phyloP scores from a whole-genome alignment of 1,140 invertebrate genomes.

The Lepidurus couesii region DNA sequence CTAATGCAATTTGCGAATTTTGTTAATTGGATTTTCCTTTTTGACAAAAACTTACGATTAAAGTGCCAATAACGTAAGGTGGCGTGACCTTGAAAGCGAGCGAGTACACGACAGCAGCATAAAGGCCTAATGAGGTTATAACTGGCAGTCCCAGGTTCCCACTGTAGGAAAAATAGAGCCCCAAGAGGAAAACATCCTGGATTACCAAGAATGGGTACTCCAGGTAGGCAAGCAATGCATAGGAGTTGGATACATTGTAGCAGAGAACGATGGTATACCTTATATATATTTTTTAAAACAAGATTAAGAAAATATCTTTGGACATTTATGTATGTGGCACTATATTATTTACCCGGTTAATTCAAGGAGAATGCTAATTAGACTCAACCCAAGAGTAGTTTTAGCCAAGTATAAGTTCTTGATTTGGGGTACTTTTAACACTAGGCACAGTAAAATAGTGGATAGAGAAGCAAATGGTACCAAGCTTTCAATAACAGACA shows the following conservation, averaged over 20 bases:
- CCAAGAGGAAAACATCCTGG: constrained; percentile 39
- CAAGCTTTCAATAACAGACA: background rate
- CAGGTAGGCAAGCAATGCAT: constrained; percentile 35
- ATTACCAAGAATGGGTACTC: constrained; percentile 39
- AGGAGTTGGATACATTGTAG: constrained; percentile 38
- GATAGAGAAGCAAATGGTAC: constrained; percentile 37
- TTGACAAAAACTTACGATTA: constrained; percentile 37
- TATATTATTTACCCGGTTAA: constrained; percentile 39
- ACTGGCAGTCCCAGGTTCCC: constrained; percentile 33
- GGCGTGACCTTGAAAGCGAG: constrained; percentile 36
- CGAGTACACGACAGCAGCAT: constrained; percentile 37
- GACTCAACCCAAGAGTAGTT: constrained; percentile 38
- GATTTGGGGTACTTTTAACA: constrained; percentile 40
- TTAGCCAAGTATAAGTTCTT: constrained; percentile 33
- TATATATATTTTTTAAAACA: constrained; percentile 19
- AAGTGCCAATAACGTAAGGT: constrained; percentile 33
- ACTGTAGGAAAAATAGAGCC: constrained; percentile 36
- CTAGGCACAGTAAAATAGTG: constrained; percentile 37
- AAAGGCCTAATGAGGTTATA: constrained; percentile 35
- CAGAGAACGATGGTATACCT: constrained; percentile 39
- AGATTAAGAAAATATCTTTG: constrained; percentile 17
- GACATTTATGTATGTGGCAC: background rate
- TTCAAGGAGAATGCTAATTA: constrained; percentile 37
- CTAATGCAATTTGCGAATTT: constrained; percentile 32
- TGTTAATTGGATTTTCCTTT: constrained; percentile 24